phyloP scores from a whole-genome alignment of 2,113 vertebrate species.

The Phycodurus eques region DNA sequence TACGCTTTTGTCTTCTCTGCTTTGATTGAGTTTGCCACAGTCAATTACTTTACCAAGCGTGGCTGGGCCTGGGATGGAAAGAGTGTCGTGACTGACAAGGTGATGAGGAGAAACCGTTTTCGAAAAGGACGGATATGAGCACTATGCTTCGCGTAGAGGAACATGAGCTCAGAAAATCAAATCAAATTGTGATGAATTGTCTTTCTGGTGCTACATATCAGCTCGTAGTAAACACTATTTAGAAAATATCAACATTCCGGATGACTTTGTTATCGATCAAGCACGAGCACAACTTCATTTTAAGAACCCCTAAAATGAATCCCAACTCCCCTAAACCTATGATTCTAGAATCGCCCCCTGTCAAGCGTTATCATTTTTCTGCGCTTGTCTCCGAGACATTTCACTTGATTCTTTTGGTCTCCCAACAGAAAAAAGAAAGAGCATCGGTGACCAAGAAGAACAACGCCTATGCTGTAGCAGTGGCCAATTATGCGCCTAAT shows the following conservation, averaged over 20 bases:
- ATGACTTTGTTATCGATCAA: too few species aligned
- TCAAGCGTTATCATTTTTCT: too few species aligned
- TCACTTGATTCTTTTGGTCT: background rate
- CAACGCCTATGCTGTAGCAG: slow-evolving; percentile 96
- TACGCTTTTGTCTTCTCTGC: slow-evolving; percentile 98
- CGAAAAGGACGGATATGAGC: slow-evolving; percentile 17
- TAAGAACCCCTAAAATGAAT: too few species aligned
- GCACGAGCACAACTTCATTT: too few species aligned
- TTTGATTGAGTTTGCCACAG: slow-evolving; percentile 95
- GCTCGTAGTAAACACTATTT: too few species aligned
- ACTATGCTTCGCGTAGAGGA: background rate
- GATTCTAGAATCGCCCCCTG: too few species aligned
- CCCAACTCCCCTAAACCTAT: too few species aligned
- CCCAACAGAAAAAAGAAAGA: slow-evolving; percentile 92
- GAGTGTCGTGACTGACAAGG: slow-evolving; percentile 96
- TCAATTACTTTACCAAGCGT: slow-evolving; percentile 99
- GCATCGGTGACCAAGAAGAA: slow-evolving; percentile 94
- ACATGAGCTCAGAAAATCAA: background rate
- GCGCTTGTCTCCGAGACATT: too few species aligned
- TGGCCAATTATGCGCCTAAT: slow-evolving; percentile 96
- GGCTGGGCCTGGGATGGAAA: slow-evolving; percentile 99
- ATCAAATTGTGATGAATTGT: too few species aligned
- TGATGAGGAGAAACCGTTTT: slow-evolving; percentile 67
- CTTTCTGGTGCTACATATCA: too few species aligned
- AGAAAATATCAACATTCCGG: too few species aligned